A percentile compares a stretch with the other conserved stretches of the same genome.
Conservation (phyloP, 2,113 vertebrate species). For the Atractosteus spatula region DNA sequence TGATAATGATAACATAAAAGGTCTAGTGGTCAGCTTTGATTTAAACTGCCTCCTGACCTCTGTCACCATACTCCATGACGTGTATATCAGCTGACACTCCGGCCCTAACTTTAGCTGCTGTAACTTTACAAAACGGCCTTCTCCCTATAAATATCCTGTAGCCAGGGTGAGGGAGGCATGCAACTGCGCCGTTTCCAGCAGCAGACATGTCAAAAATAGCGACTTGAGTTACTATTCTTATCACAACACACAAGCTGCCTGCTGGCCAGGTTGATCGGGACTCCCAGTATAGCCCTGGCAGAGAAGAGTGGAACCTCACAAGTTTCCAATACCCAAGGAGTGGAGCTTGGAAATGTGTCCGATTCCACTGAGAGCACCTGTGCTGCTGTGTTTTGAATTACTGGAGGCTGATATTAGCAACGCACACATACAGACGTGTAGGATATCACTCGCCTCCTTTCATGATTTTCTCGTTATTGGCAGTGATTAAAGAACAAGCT, state of each 20-base stretch:
- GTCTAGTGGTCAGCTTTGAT: no score
- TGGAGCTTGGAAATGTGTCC: background rate
- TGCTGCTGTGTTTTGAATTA: background rate
- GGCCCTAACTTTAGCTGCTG: constrained; percentile 40
- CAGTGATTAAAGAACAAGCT: no score
- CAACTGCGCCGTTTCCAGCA: constrained; percentile 20
- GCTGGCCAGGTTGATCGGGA: background rate
- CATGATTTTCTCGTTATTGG: background rate
- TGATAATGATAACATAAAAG: no score
- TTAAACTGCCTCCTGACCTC: constrained; percentile 15
- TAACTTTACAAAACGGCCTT: constrained; percentile 42
- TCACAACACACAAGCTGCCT: constrained; percentile 7
- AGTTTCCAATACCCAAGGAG: constrained; percentile 36
- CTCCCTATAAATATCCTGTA: constrained; percentile 42
- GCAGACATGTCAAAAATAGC: constrained; percentile 39
- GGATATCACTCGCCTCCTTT: background rate
- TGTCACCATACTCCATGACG: constrained; percentile 22
- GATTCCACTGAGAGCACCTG: constrained; percentile 29
- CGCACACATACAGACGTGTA: background rate
- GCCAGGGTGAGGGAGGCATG: constrained; percentile 26
- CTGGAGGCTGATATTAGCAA: background rate
- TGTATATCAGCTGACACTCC: constrained; percentile 24
- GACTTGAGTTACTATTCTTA: constrained; percentile 37
- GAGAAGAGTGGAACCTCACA: constrained; percentile 34
- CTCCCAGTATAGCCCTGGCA: constrained; percentile 24